These are phyloP conservation scores for Lasioglossum albipes DNA, from an alignment of 1,140 invertebrate species.

Conservation along the genomic window DNA sequence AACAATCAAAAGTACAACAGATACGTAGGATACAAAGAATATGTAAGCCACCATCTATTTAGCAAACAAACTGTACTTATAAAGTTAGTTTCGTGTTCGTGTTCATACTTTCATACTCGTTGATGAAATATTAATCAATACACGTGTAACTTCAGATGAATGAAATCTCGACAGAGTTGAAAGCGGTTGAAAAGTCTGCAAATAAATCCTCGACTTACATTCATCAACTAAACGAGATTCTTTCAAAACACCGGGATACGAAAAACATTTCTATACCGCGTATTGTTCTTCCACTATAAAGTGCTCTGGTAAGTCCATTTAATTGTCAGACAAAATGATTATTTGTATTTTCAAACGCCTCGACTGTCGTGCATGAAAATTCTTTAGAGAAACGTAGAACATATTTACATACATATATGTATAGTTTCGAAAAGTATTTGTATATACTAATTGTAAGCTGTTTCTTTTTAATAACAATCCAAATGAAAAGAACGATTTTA, in stretches of 20 bases:
- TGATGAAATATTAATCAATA: slow-evolving; percentile 50
- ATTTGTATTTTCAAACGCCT: no score
- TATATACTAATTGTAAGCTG: no score
- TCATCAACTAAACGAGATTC: slow-evolving; percentile 72
- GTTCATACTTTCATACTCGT: no score
- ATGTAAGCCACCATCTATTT: slow-evolving; percentile 72
- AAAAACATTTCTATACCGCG: slow-evolving; percentile 67
- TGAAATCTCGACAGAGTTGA: slow-evolving; percentile 79
- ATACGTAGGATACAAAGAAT: slow-evolving; percentile 77
- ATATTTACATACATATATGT: no score
- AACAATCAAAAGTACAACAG: slow-evolving; percentile 78
- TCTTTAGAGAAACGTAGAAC: no score
- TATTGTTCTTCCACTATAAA: slow-evolving; percentile 52
- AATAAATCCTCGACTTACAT: slow-evolving; percentile 78
- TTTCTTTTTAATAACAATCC: no score
- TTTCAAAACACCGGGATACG: slow-evolving; percentile 69
- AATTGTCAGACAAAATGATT: not conserved
- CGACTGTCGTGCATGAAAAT: no score
- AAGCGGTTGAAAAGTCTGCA: slow-evolving; percentile 77
- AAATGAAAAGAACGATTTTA: no score
- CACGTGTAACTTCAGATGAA: slow-evolving; percentile 71
- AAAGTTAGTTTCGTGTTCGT: no score
- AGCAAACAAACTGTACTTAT: not conserved
- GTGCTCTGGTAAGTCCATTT: slow-evolving; percentile 17
- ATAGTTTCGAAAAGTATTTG: no score